Base-by-base conservation (phyloP, 2,113 vertebrate genomes). In the Pongo pygmaeus region DNA sequence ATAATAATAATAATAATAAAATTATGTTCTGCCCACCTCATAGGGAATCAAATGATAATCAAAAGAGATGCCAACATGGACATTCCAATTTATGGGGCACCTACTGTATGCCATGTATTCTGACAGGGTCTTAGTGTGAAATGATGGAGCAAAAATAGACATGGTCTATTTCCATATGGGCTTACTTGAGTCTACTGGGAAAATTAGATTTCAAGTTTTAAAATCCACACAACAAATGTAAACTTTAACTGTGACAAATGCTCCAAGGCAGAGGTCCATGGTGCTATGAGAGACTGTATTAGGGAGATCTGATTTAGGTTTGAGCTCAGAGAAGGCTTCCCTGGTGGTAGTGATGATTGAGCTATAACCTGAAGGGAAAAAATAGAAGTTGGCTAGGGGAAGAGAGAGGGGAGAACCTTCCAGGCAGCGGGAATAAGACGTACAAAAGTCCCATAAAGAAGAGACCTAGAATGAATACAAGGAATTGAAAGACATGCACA, bases 181-280 rank as follows among this genome's bases (percentile, higher is more conserved):
- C 83, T 96, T 93, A 83, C 35, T 59, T 72, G 78, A 83, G 23
- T 85, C 27, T n/a, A 27, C 6, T 78, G 57, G 57, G 59, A 55
- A 95, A 94, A 72, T 50, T 22, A 81, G 89, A 55, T 35, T 87
- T 6, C 69, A 38, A 35, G 8, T 87, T 97, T 83, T 67, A 88
- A 93, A 91, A 83, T 6, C 27, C 40, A 92, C 17, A 72, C 8
- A 83, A 8, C 25, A 87, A 79, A 84, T 32, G 50, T 89, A 30
- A 90, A 88, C 70, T 78, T 38, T 59, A 88, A 32, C 13, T 38
- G 13, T 72, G 64, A 59, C 23, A 75, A 69, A 78, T 52, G 35
- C 30, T 30, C 32, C 30, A 87, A 87, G n/a, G 43, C 38, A 78
- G 48, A 78, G 17, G 8, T 32, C 50, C n/a, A 12, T n/a, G 52